These are phyloP conservation scores for Oreochromis mossambicus DNA, from an alignment of 2,797 vertebrate genomes.

Conservation along the genomic window DNA sequence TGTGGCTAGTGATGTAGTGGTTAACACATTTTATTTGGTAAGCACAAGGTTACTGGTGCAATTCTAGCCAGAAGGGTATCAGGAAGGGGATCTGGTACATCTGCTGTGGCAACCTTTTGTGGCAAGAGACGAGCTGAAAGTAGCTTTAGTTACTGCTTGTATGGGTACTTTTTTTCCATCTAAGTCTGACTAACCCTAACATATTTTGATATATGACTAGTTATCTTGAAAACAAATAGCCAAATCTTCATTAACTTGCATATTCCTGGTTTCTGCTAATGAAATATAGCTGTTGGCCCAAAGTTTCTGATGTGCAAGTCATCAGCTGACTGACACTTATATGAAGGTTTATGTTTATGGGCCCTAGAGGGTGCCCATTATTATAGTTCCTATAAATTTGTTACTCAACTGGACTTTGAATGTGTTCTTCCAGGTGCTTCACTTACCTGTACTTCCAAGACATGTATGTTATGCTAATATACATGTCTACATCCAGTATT, in stretches of 20 bases:
- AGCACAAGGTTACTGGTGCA: rapidly evolving
- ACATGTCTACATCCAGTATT: no score
- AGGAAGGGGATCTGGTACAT: background rate
- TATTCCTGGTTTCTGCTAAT: background rate
- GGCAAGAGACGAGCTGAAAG: background rate
- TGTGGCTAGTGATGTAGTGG: background rate
- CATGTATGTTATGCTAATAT: background rate
- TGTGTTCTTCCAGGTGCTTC: background rate
- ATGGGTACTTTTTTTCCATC: rapidly evolving
- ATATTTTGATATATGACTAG: background rate
- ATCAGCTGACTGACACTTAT: background rate
- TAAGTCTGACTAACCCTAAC: background rate
- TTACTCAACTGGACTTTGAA: background rate
- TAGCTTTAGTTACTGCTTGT: background rate
- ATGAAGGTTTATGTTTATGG: background rate
- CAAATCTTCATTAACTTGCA: background rate
- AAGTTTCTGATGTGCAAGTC: background rate
- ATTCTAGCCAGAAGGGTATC: background rate
- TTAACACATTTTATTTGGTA: background rate
- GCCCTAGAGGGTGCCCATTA: no score
- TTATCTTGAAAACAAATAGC: background rate
- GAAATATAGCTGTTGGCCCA: background rate
- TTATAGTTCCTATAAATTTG: background rate
- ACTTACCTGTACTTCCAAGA: background rate
- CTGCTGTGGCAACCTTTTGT: background rate